These are phyloP conservation scores for Drosophila burlai DNA, from an alignment of 1,140 invertebrate species.

Conservation along the genomic window DNA sequence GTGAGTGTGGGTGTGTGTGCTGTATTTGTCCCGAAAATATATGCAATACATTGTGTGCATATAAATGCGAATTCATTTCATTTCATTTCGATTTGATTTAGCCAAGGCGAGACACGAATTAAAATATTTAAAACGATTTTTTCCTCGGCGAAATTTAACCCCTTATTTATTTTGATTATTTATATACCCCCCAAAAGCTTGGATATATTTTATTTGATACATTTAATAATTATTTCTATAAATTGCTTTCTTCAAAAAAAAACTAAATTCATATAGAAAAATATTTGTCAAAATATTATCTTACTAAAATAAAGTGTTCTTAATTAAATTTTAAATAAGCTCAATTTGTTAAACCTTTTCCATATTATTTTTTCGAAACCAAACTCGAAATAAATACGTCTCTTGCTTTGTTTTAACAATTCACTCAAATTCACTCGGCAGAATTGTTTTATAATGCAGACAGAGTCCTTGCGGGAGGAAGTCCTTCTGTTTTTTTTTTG, in stretches of 20 bases:
- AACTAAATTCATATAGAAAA: background rate
- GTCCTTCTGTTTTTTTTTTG: background rate
- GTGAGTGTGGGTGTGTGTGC: background rate
- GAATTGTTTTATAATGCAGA: conserved; percentile 2
- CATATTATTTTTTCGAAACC: too few species aligned
- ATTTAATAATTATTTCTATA: background rate
- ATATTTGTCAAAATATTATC: background rate
- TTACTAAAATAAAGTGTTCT: background rate
- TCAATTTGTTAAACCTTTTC: background rate
- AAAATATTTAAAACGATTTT: conserved; percentile 67
- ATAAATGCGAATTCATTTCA: conserved; percentile 66
- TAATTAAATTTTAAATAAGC: background rate
- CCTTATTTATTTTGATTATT: background rate
- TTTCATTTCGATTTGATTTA: conserved; percentile 45
- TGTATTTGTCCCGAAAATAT: conserved; percentile 23
- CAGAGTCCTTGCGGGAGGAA: background rate
- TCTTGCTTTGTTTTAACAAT: background rate
- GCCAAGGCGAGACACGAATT: conserved; percentile 57
- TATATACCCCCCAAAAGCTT: background rate
- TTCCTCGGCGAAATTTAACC: background rate
- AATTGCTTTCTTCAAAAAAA: background rate
- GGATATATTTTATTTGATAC: background rate
- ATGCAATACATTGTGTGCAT: conserved; percentile 65
- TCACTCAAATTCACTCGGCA: background rate
- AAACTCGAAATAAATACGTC: background rate